These are phyloP conservation scores for Axea sp. DNA, from an alignment of 2,888 invertebrate species.

Conservation along the genomic window DNA sequence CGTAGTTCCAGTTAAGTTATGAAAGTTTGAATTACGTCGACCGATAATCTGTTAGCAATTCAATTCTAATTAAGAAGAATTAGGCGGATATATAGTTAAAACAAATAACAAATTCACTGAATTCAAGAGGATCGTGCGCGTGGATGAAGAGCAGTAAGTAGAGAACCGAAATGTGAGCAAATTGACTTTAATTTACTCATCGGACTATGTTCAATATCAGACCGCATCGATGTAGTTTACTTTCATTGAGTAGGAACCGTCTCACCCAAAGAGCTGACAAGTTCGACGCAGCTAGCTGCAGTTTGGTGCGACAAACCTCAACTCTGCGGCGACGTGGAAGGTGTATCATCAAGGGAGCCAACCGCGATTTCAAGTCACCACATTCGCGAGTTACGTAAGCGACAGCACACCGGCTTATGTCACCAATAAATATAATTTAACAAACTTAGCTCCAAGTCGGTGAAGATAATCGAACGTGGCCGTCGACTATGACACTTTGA, in stretches of 20 bases:
- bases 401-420: constrained; percentile 38
- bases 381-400: constrained; percentile 55
- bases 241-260: constrained; percentile 55
- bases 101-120: no score
- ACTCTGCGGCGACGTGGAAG: constrained; percentile 44
- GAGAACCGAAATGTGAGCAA: constrained; percentile 63
- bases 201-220: constrained; percentile 64
- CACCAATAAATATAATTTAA: constrained; percentile 49
- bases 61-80: constrained; percentile 53
- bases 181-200: constrained; percentile 70
- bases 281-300: constrained; percentile 51
- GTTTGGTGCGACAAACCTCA: constrained; percentile 54
- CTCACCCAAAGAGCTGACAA: constrained; percentile 52
- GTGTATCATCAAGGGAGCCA: constrained; percentile 49
- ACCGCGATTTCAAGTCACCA: constrained; percentile 51
- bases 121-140: no score
- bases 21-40: no score
- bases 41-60: constrained; percentile 35
- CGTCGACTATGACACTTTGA: constrained; percentile 32
- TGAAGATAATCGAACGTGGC: constrained; percentile 59
- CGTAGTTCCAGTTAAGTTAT: no score
- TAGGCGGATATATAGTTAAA: constrained; percentile 40
- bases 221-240: constrained; percentile 64
- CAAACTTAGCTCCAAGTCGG: constrained; percentile 39
- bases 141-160: constrained; percentile 19